phyloP scores from a whole-genome alignment of 2,797 vertebrate species.

The Gephyroberyx darwinii region DNA sequence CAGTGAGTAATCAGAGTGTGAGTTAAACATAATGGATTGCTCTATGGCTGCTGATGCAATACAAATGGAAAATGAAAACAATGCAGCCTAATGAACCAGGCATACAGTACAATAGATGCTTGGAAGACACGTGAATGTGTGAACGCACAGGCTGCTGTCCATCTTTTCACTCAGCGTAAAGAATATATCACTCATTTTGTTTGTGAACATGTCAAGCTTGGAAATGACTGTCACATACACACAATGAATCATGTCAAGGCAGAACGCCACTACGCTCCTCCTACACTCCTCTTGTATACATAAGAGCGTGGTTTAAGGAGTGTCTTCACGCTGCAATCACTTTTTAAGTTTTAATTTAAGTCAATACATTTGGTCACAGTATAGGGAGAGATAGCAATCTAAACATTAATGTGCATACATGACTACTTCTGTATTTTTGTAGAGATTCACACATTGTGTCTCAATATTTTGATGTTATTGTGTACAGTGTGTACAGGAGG shows the following conservation, averaged over 20 bases:
- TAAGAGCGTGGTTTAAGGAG: slow-evolving; percentile 2
- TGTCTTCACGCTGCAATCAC: not conserved
- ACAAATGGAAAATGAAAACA: slow-evolving; percentile 55
- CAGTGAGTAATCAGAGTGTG: slow-evolving; percentile 60
- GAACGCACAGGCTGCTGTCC: slow-evolving; percentile 37
- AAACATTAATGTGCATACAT: too few species aligned
- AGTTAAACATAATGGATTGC: slow-evolving; percentile 52
- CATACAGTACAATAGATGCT: slow-evolving; percentile 45
- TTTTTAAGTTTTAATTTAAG: too few species aligned
- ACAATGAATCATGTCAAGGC: slow-evolving; percentile 23
- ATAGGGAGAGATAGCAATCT: too few species aligned
- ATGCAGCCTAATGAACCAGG: slow-evolving; percentile 60
- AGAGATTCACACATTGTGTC: too few species aligned
- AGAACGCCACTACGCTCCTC: slow-evolving; percentile 12
- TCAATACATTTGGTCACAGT: too few species aligned
- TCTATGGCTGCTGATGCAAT: slow-evolving; percentile 50
- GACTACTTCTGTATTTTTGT: too few species aligned
- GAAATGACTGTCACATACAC: slow-evolving; percentile 42
- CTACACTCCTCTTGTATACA: not conserved
- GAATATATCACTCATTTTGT: slow-evolving; percentile 40
- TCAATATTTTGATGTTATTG: slow-evolving; percentile 6
- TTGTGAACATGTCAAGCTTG: slow-evolving; percentile 23
- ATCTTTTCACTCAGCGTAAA: slow-evolving; percentile 41
- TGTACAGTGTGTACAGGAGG: slow-evolving; percentile 3
- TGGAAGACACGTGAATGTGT: slow-evolving; percentile 57